Conservation (phyloP, 2,113 vertebrate genomes). For the Falcunculus frontatus region DNA sequence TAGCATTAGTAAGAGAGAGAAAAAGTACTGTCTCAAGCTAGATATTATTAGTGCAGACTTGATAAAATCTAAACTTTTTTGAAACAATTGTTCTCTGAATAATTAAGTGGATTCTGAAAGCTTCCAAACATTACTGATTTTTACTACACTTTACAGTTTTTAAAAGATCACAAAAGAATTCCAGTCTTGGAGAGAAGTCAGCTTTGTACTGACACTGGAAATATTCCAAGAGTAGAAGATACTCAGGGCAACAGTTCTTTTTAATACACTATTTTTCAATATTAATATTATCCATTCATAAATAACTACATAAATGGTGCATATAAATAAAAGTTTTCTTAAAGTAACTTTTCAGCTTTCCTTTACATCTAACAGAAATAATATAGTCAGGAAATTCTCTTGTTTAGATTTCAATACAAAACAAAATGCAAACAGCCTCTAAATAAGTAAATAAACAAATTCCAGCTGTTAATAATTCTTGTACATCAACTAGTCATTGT, state of each 20-base stretch:
- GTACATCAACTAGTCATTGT: not conserved
- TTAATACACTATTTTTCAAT: not conserved
- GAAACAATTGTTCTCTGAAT: not conserved
- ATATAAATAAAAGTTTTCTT: not conserved
- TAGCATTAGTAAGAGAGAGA: not conserved
- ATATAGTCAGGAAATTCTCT: not conserved
- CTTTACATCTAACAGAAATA: not conserved
- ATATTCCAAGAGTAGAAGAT: not conserved
- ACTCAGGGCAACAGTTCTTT: not conserved
- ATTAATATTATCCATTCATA: not conserved
- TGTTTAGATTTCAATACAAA: not conserved
- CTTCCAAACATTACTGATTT: not conserved
- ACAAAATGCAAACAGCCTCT: not conserved
- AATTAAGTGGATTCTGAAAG: constrained; percentile 3
- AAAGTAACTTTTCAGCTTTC: not conserved
- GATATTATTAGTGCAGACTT: not conserved
- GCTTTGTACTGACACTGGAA: not conserved
- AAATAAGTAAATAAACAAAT: not conserved
- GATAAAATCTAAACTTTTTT: constrained; percentile 12
- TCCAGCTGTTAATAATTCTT: constrained; percentile 26
- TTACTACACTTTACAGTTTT: not conserved
- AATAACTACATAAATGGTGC: not conserved
- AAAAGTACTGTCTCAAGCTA: not conserved
- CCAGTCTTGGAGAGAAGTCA: not conserved
- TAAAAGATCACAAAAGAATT: not conserved